Conservation (phyloP, 2,113 vertebrate species). For the Conger conger region DNA sequence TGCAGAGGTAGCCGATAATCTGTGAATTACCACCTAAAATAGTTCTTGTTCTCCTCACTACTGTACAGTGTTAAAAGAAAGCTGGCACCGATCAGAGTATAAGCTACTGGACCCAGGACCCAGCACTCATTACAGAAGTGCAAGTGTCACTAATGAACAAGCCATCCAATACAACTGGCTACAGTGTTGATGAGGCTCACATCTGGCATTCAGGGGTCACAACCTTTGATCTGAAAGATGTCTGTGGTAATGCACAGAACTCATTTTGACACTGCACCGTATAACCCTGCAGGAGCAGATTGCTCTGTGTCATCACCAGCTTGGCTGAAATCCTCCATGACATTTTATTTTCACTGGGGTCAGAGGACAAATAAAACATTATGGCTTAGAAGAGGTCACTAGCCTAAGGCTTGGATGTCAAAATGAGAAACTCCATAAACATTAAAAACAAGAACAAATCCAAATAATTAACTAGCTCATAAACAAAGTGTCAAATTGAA, state of each 20-base stretch:
- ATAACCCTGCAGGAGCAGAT: background rate
- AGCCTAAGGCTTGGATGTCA: background rate
- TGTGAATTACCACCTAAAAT: no score
- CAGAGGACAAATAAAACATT: constrained; percentile 3
- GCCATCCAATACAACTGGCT: background rate
- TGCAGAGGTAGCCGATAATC: no score
- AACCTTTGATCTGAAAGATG: background rate
- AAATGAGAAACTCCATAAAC: background rate
- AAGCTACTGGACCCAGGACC: no score
- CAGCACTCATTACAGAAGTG: no score
- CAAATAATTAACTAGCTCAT: background rate
- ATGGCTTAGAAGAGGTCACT: constrained; percentile 10
- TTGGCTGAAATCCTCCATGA: background rate
- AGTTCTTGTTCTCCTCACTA: no score
- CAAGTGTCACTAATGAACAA: background rate
- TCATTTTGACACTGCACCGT: constrained; percentile 1
- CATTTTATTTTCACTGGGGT: constrained; percentile 1
- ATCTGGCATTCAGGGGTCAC: background rate
- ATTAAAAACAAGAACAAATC: background rate
- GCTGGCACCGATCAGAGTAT: no score
- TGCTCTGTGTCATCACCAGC: background rate
- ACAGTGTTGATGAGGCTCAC: background rate
- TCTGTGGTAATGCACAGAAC: background rate
- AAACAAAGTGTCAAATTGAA: background rate
- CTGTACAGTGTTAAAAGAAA: no score